Conservation (phyloP, 2,113 vertebrate genomes). For the Sphyrna mokarran region DNA sequence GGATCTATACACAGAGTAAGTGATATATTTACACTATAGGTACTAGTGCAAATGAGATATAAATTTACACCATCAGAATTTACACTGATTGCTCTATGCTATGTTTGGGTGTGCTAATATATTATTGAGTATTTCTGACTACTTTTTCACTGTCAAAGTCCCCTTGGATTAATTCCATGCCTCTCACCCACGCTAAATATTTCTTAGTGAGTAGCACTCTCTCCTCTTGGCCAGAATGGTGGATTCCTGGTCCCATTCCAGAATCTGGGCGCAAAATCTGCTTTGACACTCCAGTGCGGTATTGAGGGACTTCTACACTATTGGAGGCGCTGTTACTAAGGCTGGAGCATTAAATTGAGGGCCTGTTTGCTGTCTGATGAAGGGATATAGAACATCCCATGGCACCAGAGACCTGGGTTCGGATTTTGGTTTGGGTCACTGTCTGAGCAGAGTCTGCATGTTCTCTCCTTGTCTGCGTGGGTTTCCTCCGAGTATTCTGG, state of each 20-base stretch:
- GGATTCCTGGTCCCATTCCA: background rate
- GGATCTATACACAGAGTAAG: background rate
- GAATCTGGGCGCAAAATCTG: background rate
- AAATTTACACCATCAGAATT: background rate
- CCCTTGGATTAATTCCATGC: background rate
- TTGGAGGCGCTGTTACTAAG: background rate
- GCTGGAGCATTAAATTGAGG: background rate
- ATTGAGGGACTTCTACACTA: background rate
- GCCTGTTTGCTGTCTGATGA: too few relatives aligned
- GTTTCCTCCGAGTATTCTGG: too few relatives aligned
- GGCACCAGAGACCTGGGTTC: too few relatives aligned
- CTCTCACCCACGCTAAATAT: background rate
- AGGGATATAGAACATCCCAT: background rate
- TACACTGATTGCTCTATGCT: background rate
- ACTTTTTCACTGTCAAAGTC: background rate
- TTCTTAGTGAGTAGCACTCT: background rate
- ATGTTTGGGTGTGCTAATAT: background rate
- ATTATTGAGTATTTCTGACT: background rate
- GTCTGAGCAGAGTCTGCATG: too few relatives aligned
- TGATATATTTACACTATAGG: background rate
- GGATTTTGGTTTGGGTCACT: too few relatives aligned
- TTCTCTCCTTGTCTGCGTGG: too few relatives aligned
- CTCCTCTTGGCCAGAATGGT: background rate
- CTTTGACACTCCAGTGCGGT: background rate
- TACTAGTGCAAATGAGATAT: conserved; percentile 7